phyloP scores from a whole-genome alignment of 1,140 invertebrate genomes.

The Chymomyza costata region DNA sequence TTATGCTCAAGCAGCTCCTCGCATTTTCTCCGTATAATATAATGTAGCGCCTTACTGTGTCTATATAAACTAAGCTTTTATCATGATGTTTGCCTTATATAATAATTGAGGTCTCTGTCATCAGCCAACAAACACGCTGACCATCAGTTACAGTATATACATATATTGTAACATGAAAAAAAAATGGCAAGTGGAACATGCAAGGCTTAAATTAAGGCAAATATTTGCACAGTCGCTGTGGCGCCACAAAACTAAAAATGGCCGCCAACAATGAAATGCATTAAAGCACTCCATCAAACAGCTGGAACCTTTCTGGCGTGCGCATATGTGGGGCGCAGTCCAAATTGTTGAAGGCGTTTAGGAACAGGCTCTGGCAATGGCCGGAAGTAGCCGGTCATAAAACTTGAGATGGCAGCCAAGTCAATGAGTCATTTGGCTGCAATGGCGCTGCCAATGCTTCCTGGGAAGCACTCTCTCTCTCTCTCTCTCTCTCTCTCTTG shows the following conservation, averaged over 20 bases:
- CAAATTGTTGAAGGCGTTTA: background rate
- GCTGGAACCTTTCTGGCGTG: constrained; percentile 49
- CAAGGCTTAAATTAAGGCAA: constrained; percentile 69
- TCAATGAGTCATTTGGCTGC: constrained; percentile 68
- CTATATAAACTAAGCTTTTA: too few relatives aligned
- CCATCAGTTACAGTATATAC: background rate
- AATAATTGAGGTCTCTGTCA: constrained; percentile 35
- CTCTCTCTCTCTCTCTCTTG: too few relatives aligned
- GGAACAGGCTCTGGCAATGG: constrained; percentile 32
- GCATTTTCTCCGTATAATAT: too few relatives aligned
- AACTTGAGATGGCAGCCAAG: constrained; percentile 45
- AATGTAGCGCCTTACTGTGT: too few relatives aligned
- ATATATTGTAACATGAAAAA: constrained; percentile 29
- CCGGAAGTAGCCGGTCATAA: constrained; percentile 13
- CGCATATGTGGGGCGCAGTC: constrained; percentile 13
- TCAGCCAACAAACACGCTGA: constrained; percentile 4
- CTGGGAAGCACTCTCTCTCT: background rate
- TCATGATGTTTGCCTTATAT: constrained; percentile 33
- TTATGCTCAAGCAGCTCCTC: too few relatives aligned
- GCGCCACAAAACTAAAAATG: constrained; percentile 41
- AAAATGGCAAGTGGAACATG: constrained; percentile 54
- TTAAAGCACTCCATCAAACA: constrained; percentile 66
- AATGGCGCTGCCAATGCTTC: constrained; percentile 30
- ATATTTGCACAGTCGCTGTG: constrained; percentile 61
- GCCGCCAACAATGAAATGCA: constrained; percentile 64